Evolutionary conservation across 2,113 vertebrate species (phyloP), one percentile per base, ranked within the genome.

Genomic region (Lamprologus speciosus): DNA sequence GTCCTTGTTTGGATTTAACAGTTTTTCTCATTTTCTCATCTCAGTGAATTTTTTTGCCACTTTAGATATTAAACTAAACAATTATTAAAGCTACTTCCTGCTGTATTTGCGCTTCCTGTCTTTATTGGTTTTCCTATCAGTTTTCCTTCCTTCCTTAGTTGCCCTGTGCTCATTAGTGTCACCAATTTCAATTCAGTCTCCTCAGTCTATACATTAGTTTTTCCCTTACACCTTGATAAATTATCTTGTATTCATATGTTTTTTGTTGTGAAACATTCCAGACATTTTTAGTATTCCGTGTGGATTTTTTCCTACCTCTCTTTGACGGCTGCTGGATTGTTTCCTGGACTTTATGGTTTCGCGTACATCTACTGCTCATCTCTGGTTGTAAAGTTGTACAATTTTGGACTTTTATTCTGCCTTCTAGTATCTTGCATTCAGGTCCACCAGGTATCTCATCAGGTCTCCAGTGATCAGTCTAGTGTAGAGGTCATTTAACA

Each of bases 101-200:
- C 16, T 75, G 40, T 45, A 45, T 28, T 73, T 73, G 23, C 14
- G 0, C 21, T 73, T 73, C 21, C 65, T 45, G 40, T 7, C 14
- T 73, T 47, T 47, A 45, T 17, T 73, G 6, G 14, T 28, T 73
- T 73, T 73, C 40, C 68, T 26, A 42, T 21, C 40, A 3, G 17
- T 65, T 73, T 73, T 47, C 5, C 60, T 65, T 65, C 19, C 60
- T 65, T 37, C 10, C 33, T 21, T 5, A 6, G n/a, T 0, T 75
- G 23, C 0, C 23, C 40, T 26, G 6, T 42, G 23, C 14, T 28
- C 5, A 0, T 47, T 47, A 75, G 40, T 47, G 68, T 70, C n/a
- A 70, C 65, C n/a, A 23, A 42, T 70, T 70, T 70, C 65, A 23
- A 70, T 23, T 42, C 21, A 42, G 65, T 1, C 35, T 40, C 35